phyloP scores from a whole-genome alignment of 2,113 vertebrate genomes.

The Lonchura striata region DNA sequence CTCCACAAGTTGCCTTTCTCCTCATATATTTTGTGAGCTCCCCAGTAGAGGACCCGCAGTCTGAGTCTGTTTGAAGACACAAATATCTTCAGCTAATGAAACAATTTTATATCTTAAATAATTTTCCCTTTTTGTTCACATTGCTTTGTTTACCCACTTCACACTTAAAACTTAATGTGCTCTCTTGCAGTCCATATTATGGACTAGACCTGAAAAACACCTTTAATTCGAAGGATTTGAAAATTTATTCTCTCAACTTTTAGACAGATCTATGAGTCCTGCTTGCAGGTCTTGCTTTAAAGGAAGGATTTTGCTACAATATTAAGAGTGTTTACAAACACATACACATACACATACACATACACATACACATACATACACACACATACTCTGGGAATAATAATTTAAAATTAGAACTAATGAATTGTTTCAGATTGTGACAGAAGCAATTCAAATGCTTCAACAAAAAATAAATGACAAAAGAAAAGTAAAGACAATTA shows the following conservation, averaged over 20 bases:
- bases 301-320: background rate
- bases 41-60: rapidly evolving
- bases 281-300: background rate
- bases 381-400: background rate
- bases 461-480: background rate
- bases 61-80: background rate
- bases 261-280: background rate
- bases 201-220: background rate
- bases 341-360: rapidly evolving
- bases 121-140: background rate
- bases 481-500: background rate
- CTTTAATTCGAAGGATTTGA: background rate
- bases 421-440: background rate
- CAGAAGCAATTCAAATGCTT: background rate
- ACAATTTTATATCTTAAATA: background rate
- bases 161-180: background rate
- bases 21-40: background rate
- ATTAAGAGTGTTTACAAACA: background rate
- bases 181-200: background rate
- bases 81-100: background rate
- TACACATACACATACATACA: rapidly evolving
- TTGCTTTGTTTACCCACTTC: background rate
- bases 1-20: background rate
- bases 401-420: background rate
- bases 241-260: background rate